Base-by-base conservation (phyloP, 2,888 invertebrate genomes). In the Machimus atricapillus region DNA sequence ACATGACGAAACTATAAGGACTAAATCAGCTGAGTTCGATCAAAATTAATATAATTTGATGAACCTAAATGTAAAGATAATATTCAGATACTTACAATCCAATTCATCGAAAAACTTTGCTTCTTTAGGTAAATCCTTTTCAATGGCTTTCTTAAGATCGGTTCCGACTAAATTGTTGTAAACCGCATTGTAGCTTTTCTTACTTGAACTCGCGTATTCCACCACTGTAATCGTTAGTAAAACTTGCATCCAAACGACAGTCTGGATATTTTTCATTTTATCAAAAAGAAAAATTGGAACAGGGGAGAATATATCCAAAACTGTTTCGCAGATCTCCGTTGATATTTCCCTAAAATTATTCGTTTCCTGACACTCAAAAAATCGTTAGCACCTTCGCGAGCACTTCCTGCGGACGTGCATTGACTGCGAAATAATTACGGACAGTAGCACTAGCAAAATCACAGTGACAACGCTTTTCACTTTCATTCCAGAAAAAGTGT, bases 41-140 rank as follows among this genome's bases (percentile, higher is more conserved):
- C 34, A 34, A 34, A 0, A 7, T 34, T 34, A 7, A 1, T 34
- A 7, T n/a, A 4, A 34, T 34, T 34, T 34, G 16, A 5, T 56
- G 56, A 14, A 56, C 23, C 52, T n/a, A n/a, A 19, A 19, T 1
- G 7, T 0, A 34, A 34, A 34, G 23, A 52, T n/a, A 46, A 6
- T 19, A 81, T 16, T 46, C 16, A 78, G 1, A 86, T 93, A 95
- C 96, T 95, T 93, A 96, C 96, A 91, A 90, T 95, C 95, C 87
- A 96, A 91, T 90, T 96, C 96, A 90, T 96, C 95, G 89, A 96
- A 95, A 90, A 96, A 96, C 91, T 95, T 95, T n/a, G 94, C 91
- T 89, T 93, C 90, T 88, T 92, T 92, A 66, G 93, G 92, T 88
- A 93, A 89, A 87, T 92, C 91, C 89, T 91, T 91, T 89, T 90